Percentiles rank a stretch among this genome's conserved stretches.
These are phyloP conservation scores for Tetrapedia diversipes DNA, from an alignment of 2,888 invertebrate species.

Conservation along the genomic window DNA sequence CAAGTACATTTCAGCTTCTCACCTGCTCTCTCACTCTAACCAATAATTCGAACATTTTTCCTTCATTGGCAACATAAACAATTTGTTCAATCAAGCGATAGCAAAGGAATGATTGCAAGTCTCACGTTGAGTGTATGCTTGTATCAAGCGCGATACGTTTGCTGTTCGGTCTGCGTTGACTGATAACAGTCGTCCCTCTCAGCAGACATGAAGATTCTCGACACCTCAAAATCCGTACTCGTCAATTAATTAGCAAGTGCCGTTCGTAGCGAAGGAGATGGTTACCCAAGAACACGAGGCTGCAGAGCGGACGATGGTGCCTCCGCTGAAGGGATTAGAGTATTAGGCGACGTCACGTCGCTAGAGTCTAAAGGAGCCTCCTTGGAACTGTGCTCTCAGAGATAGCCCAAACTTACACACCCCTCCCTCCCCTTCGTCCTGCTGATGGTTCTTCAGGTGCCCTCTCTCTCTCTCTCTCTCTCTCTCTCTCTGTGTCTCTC, in stretches of 20 bases:
- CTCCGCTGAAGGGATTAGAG: conserved; percentile 79
- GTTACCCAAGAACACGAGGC: conserved; percentile 69
- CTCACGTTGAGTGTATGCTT: too few species aligned
- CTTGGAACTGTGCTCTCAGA: conserved; percentile 79
- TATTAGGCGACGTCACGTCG: conserved; percentile 82
- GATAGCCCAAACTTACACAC: conserved; percentile 80
- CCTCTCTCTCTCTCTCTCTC: neutral
- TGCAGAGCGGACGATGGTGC: conserved; percentile 72
- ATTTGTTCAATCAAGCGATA: neutral
- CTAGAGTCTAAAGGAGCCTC: conserved; percentile 81
- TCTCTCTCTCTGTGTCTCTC: conserved; percentile 29
- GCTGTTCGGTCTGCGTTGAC: conserved; percentile 7
- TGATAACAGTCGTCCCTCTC: conserved; percentile 44
- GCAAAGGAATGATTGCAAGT: too few species aligned
- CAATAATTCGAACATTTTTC: too few species aligned
- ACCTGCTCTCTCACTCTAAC: too few species aligned
- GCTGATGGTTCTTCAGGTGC: conserved; percentile 57
- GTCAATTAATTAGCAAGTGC: conserved; percentile 80
- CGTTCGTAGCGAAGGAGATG: conserved; percentile 63
- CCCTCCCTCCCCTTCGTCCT: conserved; percentile 48
- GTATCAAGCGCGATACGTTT: neutral
- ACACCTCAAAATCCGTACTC: conserved; percentile 65
- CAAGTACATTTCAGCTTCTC: too few species aligned
- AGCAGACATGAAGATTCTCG: conserved; percentile 44
- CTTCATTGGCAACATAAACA: neutral